Evolutionary conservation across 2,888 invertebrate species (phyloP).

Genomic region (Drosophila yooni): DNA sequence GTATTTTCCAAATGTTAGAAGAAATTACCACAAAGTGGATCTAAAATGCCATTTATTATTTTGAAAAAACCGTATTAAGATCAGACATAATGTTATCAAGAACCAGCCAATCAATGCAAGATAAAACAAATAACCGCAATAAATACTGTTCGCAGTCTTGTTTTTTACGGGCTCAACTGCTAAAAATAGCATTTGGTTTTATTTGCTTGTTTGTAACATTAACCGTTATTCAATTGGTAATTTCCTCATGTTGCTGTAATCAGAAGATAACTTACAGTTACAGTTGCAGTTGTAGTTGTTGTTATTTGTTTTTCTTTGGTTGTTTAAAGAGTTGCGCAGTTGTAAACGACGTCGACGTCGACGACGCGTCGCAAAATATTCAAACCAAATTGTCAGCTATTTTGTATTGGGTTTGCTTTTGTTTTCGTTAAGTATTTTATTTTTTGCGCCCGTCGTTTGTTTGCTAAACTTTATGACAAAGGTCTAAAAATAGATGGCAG

Average conservation of each 20-base stretch:
- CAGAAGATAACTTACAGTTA: slow-evolving; percentile 21
- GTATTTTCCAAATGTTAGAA: not conserved
- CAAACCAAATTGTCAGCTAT: slow-evolving; percentile 63
- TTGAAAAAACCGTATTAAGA: not conserved
- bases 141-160: not conserved
- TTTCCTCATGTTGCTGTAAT: slow-evolving; percentile 14
- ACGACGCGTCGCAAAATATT: slow-evolving; percentile 47
- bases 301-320: not conserved
- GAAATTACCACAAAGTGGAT: not conserved
- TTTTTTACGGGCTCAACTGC: not conserved
- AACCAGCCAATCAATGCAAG: not conserved
- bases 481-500: slow-evolving; percentile 68
- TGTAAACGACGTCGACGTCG: slow-evolving; percentile 51
- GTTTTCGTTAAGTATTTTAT: slow-evolving; percentile 22
- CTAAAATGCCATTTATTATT: not conserved
- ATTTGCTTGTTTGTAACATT: not conserved
- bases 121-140: not conserved
- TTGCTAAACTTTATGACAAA: slow-evolving; percentile 79
- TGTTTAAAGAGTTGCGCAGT: slow-evolving; percentile 60
- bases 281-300: not conserved
- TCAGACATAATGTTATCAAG: not conserved
- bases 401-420: slow-evolving; percentile 32
- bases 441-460: slow-evolving; percentile 58
- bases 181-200: not conserved
- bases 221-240: slow-evolving; percentile 20